Evolutionary conservation across 1,140 invertebrate genomes (phyloP).

Genomic region (Calephelis nemesis): DNA sequence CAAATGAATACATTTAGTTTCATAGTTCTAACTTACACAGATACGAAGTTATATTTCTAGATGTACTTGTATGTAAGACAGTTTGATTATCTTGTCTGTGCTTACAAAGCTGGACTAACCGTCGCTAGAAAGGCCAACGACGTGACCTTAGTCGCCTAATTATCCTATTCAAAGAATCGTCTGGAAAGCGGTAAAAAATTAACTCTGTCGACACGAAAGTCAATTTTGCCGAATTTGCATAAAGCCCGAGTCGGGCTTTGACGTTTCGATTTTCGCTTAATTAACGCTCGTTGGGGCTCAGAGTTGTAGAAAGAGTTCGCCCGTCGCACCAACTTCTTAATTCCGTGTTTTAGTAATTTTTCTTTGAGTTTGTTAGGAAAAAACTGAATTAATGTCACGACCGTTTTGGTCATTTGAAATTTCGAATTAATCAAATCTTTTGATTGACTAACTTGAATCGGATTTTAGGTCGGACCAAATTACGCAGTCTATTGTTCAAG

Average conservation of each 20-base stretch:
- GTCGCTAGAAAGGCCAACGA: slow-evolving; percentile 14
- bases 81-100: neutral
- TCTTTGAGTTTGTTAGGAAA: slow-evolving; percentile 46
- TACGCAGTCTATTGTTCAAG: slow-evolving; percentile 3
- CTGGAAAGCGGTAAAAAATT: slow-evolving; percentile 49
- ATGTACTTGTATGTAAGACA: neutral
- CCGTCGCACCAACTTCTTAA: slow-evolving; percentile 46
- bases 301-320: slow-evolving; percentile 57
- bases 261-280: slow-evolving; percentile 74
- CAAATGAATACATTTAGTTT: no score
- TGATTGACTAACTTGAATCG: slow-evolving; percentile 12
- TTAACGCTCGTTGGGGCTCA: slow-evolving; percentile 57
- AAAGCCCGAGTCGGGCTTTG: slow-evolving; percentile 58
- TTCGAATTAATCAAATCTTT: slow-evolving; percentile 49
- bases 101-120: neutral
- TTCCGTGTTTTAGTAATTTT: slow-evolving; percentile 54
- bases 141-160: slow-evolving; percentile 44
- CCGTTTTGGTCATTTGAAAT: slow-evolving; percentile 61
- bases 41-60: no score
- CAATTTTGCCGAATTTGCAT: slow-evolving; percentile 66
- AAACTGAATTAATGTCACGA: slow-evolving; percentile 45
- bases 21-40: no score
- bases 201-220: slow-evolving; percentile 54
- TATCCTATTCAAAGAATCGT: slow-evolving; percentile 44
- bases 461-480: slow-evolving; percentile 24